Evolutionary conservation across 1,140 invertebrate genomes (phyloP).

Genomic region (Euwallacea similis): DNA sequence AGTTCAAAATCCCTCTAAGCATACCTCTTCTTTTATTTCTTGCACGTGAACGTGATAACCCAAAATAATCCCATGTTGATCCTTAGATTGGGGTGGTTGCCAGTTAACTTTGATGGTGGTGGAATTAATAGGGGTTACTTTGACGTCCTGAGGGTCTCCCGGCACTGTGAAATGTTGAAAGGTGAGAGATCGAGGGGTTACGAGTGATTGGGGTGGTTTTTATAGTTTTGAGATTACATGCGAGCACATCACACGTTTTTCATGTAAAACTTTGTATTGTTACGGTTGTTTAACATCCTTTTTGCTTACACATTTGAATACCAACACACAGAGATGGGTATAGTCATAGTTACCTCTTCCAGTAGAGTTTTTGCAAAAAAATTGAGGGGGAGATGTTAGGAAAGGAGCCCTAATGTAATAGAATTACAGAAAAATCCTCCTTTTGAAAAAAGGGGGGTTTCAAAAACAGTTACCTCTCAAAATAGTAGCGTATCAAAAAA

Average conservation of each 20-base stretch:
- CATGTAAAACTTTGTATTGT: slow-evolving; percentile 33
- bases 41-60: slow-evolving; percentile 96
- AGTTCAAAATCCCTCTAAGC: not conserved
- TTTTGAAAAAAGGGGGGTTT: slow-evolving; percentile 16
- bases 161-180: slow-evolving; percentile 76
- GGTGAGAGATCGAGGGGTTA: no score
- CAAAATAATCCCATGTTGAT: slow-evolving; percentile 93
- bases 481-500: slow-evolving; percentile 35
- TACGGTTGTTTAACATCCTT: slow-evolving; percentile 42
- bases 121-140: slow-evolving; percentile 84
- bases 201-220: not conserved
- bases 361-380: slow-evolving; percentile 47
- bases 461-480: slow-evolving; percentile 19
- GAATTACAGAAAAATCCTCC: slow-evolving; percentile 34
- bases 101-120: slow-evolving; percentile 90
- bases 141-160: slow-evolving; percentile 90
- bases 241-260: slow-evolving; percentile 49
- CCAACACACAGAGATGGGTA: slow-evolving; percentile 53
- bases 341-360: slow-evolving; percentile 53
- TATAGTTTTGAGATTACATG: slow-evolving; percentile 42
- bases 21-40: slow-evolving; percentile 83
- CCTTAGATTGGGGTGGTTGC: slow-evolving; percentile 86
- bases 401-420: slow-evolving; percentile 32
- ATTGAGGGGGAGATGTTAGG: slow-evolving; percentile 25
- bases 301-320: slow-evolving; percentile 55